Percentiles rank a stretch among this genome's conserved stretches.
Evolutionary conservation across 2,113 vertebrate species (phyloP).

Genomic region (Etia nguti): DNA sequence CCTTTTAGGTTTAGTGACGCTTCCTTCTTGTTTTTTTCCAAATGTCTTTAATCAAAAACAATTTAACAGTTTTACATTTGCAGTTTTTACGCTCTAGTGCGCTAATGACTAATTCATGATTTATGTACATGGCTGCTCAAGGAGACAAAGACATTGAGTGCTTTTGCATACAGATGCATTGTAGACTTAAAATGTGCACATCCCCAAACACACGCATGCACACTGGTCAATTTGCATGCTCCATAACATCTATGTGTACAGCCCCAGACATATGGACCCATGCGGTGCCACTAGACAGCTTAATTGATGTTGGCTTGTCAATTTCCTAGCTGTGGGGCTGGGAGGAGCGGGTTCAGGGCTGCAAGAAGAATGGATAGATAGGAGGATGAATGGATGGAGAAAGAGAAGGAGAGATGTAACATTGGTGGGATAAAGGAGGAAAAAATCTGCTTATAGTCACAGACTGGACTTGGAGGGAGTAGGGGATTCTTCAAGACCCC

Average conservation of each 20-base stretch:
- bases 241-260: neutral
- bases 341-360: neutral
- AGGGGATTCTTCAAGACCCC: accelerated
- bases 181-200: neutral
- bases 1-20: neutral
- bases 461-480: neutral
- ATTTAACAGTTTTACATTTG: slow-evolving; percentile 2
- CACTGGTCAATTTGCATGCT: slow-evolving; percentile 28
- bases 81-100: neutral
- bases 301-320: slow-evolving; percentile 7
- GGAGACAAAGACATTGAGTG: slow-evolving; percentile 24
- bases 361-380: neutral
- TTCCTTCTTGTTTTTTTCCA: neutral
- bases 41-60: neutral
- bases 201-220: neutral
- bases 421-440: neutral
- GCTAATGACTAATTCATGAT: slow-evolving; percentile 35
- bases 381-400: neutral
- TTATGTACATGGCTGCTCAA: slow-evolving; percentile 23
- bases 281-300: slow-evolving; percentile 1
- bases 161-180: neutral
- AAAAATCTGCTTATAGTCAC: slow-evolving; percentile 1
- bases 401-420: neutral
- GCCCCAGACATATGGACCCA: neutral
- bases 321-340: neutral